Evolutionary conservation across 2,797 vertebrate species (phyloP).

Genomic region (Sciurus vulgaris): DNA sequence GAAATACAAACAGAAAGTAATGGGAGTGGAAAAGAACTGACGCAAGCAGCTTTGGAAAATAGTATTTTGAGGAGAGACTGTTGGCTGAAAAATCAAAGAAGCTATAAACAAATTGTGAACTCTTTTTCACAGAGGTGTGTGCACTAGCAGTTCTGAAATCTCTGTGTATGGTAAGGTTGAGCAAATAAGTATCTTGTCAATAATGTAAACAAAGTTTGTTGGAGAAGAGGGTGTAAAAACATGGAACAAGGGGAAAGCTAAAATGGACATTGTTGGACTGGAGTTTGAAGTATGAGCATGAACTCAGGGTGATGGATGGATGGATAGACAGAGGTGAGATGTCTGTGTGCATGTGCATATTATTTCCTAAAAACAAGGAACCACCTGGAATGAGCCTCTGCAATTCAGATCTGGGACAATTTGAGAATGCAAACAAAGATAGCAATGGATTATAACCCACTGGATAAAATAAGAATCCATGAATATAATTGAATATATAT

Average conservation of each 20-base stretch:
- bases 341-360: not conserved
- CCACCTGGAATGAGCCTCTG: not conserved
- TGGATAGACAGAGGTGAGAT: not conserved
- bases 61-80: not conserved
- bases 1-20: not conserved
- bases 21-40: not conserved
- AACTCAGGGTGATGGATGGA: not conserved
- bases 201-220: not conserved
- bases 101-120: not conserved
- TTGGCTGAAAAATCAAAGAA: slow-evolving; percentile 37
- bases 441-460: not conserved
- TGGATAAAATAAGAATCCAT: slow-evolving; percentile 19
- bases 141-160: not conserved
- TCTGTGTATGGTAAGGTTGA: slow-evolving; percentile 3
- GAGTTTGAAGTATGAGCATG: not conserved
- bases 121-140: not conserved
- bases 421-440: slow-evolving; percentile 40
- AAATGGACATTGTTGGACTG: not conserved
- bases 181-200: not conserved
- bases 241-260: not conserved
- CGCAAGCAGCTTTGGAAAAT: slow-evolving; percentile 9
- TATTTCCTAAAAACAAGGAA: not conserved
- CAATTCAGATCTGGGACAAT: slow-evolving; percentile 3
- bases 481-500: slow-evolving; percentile 12
- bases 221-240: not conserved